A percentile compares a stretch with the other conserved stretches of the same genome.
Evolutionary conservation across 2,797 vertebrate species (phyloP).

Genomic region (Pantherophis vulpinus): DNA sequence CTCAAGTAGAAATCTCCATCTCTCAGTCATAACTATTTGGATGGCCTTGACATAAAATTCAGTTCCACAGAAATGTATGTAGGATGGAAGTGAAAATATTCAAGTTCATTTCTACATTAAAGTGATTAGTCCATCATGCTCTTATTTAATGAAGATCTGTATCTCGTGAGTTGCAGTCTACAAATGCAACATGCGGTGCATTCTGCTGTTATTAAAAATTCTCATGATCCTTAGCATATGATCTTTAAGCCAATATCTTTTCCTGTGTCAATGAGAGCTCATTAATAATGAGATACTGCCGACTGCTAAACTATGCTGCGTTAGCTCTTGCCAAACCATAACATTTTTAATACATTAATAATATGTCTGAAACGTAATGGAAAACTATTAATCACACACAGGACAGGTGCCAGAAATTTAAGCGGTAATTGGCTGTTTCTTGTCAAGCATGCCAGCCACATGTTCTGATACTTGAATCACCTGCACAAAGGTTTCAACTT

Average conservation of each 20-base stretch:
- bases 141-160: slow-evolving; percentile 11
- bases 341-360: slow-evolving; percentile 85
- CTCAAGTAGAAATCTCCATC: not conserved
- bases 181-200: slow-evolving; percentile 51
- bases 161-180: slow-evolving; percentile 11
- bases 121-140: not conserved
- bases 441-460: slow-evolving; percentile 79
- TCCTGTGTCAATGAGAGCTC: slow-evolving; percentile 77
- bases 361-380: slow-evolving; percentile 82
- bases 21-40: not conserved
- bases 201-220: slow-evolving; percentile 51
- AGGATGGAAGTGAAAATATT: slow-evolving; percentile 11
- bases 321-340: slow-evolving; percentile 74
- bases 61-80: not conserved
- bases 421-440: slow-evolving; percentile 84
- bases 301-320: slow-evolving; percentile 61
- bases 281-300: slow-evolving; percentile 76
- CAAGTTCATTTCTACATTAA: not conserved
- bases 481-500: slow-evolving; percentile 64
- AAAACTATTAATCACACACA: slow-evolving; percentile 85
- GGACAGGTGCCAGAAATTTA: slow-evolving; percentile 81
- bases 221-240: slow-evolving; percentile 65
- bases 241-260: slow-evolving; percentile 77
- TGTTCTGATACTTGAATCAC: slow-evolving; percentile 70
- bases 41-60: not conserved